Evolutionary conservation across 2,888 invertebrate genomes (phyloP), one percentile per base, ranked within the genome.

Genomic region (Alcis repandata): DNA sequence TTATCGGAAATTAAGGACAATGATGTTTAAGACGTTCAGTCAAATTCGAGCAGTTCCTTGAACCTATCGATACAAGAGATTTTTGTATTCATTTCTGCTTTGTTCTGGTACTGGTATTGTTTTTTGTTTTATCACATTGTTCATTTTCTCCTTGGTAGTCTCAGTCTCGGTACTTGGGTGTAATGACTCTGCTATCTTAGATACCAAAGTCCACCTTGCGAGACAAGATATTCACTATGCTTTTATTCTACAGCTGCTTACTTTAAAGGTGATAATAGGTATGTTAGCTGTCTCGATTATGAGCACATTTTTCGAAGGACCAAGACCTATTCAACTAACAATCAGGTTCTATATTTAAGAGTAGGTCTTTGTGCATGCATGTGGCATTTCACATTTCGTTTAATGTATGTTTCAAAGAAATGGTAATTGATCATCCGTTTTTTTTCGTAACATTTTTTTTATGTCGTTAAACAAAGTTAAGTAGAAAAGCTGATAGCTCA

Each of bases 161-260:
- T 8, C 51, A 38, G 15, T 17, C 51, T 8, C 51, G 20, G 7
- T 13, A 20, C 8, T 10, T 11, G 45, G 46, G 56, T 36, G 56
- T 33, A 56, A 56, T 11, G 56, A 56, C 56, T 56, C 19, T 56
- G 19, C 19, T 45, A 56, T 56, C 45, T 45, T 19, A 33, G 43
- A 56, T 56, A 45, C 46, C 45, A 45, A 56, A 56, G 56, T 56
- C 56, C 51, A 38, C 13, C 32, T 56, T 33, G 17, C 13, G 19
- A 27, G 9, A 56, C 13, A 33, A 56, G 17, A 17, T 40, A 54
- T 54, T 17, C 43, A 53, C 19, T 46, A 9, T 46, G 48, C 32
- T 17, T 32, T 49, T 32, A 32, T 49, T 33, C 9, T 32, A 15
- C 32, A 32, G 2, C 15, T 32, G 13, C 13, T 45, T 20, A n/a